These are phyloP conservation scores for Hyphantria cunea DNA, from an alignment of 1,140 invertebrate genomes.

Conservation along the genomic window DNA sequence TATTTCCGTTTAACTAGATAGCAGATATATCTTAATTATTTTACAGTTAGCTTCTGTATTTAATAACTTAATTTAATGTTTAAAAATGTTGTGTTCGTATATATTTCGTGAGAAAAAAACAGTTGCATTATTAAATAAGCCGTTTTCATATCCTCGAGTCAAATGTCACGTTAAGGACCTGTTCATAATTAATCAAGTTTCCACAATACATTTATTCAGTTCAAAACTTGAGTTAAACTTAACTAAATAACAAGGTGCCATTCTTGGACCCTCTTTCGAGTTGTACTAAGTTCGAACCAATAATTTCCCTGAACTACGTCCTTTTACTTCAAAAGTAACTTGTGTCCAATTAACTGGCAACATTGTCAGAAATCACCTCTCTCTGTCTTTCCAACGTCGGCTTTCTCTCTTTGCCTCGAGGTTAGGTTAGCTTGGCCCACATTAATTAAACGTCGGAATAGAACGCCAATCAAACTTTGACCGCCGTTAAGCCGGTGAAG, in stretches of 20 bases:
- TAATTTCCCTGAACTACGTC: conserved; percentile 50
- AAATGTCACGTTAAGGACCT: conserved; percentile 3
- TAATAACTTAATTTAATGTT: conserved; percentile 22
- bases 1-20: conserved; percentile 15
- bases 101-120: neutral
- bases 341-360: conserved; percentile 66
- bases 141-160: neutral
- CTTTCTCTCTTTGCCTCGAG: conserved; percentile 49
- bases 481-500: conserved; percentile 73
- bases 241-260: conserved; percentile 34
- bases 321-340: conserved; percentile 57
- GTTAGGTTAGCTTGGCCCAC: conserved; percentile 59
- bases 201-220: conserved; percentile 32
- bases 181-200: conserved; percentile 17
- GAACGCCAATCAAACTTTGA: conserved; percentile 79
- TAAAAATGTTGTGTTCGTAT: neutral
- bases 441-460: conserved; percentile 77
- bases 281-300: conserved; percentile 39
- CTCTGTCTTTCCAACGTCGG: conserved; percentile 42
- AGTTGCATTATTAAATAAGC: neutral
- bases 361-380: conserved; percentile 53
- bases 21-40: conserved; percentile 21
- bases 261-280: conserved; percentile 38
- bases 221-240: conserved; percentile 32
- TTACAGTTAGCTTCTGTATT: conserved; percentile 14